phyloP scores from a whole-genome alignment of 2,113 vertebrate genomes.

The Centropus unirufus region DNA sequence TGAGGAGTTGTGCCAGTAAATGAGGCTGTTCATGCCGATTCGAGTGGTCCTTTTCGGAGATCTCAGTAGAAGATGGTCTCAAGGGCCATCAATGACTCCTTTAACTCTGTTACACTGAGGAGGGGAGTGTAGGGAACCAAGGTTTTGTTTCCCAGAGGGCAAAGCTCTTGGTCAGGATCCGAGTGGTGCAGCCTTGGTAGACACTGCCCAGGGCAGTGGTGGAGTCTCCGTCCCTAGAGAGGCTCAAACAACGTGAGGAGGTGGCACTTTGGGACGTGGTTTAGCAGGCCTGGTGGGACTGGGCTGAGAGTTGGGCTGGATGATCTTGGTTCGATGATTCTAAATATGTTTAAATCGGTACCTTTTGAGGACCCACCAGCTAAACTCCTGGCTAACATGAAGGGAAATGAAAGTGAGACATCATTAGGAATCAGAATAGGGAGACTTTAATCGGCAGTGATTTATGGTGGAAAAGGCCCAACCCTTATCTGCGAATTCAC shows the following conservation, averaged over 20 bases:
- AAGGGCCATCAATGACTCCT: neutral
- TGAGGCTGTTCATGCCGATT: neutral
- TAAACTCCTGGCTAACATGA: neutral
- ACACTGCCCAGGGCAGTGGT: too few relatives aligned
- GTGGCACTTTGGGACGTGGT: too few relatives aligned
- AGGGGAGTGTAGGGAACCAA: neutral
- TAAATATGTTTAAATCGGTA: neutral
- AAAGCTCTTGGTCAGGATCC: neutral
- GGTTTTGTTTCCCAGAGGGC: neutral
- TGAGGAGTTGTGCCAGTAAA: neutral
- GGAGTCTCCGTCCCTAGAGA: too few relatives aligned
- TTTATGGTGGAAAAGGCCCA: neutral
- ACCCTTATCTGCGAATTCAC: neutral
- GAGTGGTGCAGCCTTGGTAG: too few relatives aligned
- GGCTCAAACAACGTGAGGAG: too few relatives aligned
- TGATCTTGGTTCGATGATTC: too few relatives aligned
- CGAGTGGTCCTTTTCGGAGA: neutral
- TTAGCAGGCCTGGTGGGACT: too few relatives aligned
- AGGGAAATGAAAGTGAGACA: neutral
- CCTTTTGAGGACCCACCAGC: neutral
- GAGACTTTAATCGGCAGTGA: neutral
- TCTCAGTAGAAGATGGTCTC: neutral
- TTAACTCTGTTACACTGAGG: neutral
- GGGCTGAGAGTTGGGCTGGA: too few relatives aligned
- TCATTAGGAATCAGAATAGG: neutral